These are phyloP conservation scores for Phylloscopus trochiloides DNA, from an alignment of 2,113 vertebrate genomes.

Conservation along the genomic window DNA sequence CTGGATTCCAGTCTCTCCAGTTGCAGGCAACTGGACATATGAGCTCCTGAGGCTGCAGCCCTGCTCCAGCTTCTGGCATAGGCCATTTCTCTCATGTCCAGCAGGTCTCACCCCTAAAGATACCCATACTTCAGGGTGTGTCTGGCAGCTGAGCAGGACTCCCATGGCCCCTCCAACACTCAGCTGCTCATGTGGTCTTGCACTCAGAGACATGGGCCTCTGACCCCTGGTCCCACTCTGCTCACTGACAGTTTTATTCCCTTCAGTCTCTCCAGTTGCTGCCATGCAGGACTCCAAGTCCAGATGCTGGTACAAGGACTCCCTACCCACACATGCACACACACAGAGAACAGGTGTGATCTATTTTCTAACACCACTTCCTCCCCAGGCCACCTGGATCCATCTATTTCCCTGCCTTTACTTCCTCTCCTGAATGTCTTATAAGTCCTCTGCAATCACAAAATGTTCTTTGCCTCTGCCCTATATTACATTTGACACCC, in stretches of 20 bases:
- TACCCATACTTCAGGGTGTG: too few species aligned
- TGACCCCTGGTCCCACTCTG: background rate
- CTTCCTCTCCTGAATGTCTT: background rate
- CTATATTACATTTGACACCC: background rate
- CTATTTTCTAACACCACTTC: background rate
- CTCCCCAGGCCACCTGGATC: background rate
- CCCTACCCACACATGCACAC: background rate
- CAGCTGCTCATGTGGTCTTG: fast-evolving
- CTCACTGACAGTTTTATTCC: background rate
- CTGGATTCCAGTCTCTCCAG: background rate
- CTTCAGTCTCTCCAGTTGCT: background rate
- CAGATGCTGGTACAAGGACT: background rate
- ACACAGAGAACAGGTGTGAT: background rate
- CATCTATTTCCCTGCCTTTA: background rate
- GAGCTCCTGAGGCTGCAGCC: background rate
- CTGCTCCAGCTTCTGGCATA: background rate
- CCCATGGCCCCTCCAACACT: background rate
- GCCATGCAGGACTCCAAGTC: background rate
- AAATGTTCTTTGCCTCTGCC: background rate
- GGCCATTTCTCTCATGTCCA: background rate
- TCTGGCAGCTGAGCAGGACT: fast-evolving
- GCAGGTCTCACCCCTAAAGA: background rate
- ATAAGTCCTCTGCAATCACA: background rate
- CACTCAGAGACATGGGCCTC: background rate
- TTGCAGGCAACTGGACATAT: background rate